phyloP scores from a whole-genome alignment of 1,140 invertebrate species.

The Mizuhopecten yessoensis region DNA sequence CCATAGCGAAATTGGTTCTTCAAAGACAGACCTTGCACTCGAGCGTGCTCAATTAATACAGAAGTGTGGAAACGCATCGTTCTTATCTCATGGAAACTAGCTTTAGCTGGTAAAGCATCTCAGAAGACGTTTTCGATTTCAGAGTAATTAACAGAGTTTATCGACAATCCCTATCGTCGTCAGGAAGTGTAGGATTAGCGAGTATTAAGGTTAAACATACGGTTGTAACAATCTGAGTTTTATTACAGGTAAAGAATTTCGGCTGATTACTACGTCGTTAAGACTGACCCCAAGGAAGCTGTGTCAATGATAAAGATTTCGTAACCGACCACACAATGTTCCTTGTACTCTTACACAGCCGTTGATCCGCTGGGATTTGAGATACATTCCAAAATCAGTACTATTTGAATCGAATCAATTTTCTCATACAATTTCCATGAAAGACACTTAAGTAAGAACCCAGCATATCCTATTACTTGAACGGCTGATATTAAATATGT shows the following conservation, averaged over 20 bases:
- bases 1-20: constrained; percentile 20
- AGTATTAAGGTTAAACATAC: neutral
- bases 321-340: neutral
- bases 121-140: constrained; percentile 8
- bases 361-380: neutral
- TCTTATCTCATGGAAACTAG: neutral
- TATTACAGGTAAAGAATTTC: constrained; percentile 28
- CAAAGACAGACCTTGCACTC: neutral
- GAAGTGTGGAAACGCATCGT: neutral
- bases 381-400: neutral
- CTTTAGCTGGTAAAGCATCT: neutral
- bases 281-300: neutral
- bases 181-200: neutral
- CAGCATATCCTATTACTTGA: neutral
- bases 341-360: neutral
- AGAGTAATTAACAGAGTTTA: constrained; percentile 21
- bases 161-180: neutral
- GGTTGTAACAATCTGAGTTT: neutral
- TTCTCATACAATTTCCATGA: neutral
- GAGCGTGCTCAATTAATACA: constrained; percentile 9
- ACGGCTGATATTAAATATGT: neutral
- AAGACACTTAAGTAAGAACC: neutral
- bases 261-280: neutral
- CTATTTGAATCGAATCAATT: neutral
- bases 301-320: neutral